A percentile compares a stretch with the other conserved stretches of the same genome.
phyloP scores from a whole-genome alignment of 2,888 invertebrate genomes.

The Aquatica leii region DNA sequence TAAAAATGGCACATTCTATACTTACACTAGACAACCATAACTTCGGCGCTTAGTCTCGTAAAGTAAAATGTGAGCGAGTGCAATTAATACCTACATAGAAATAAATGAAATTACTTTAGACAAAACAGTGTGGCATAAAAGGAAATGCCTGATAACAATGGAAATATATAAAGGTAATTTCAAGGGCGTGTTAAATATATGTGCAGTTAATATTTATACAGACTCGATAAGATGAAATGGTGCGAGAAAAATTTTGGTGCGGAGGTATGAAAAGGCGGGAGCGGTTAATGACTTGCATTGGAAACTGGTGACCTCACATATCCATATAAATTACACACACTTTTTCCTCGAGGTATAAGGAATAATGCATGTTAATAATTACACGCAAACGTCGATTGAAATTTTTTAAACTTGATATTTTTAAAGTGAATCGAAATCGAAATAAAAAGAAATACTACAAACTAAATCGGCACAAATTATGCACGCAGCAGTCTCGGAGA shows the following conservation, averaged over 20 bases:
- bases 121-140: no score
- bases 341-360: slow-evolving; percentile 14
- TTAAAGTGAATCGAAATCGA: slow-evolving; percentile 14
- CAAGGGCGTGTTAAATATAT: no score
- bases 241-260: slow-evolving; percentile 22
- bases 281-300: slow-evolving; percentile 24
- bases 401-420: slow-evolving; percentile 3
- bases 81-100: no score
- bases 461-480: slow-evolving; percentile 43
- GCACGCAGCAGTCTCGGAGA: slow-evolving; percentile 39
- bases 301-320: slow-evolving; percentile 26
- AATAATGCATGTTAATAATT: background rate
- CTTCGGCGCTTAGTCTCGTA: no score
- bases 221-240: slow-evolving; percentile 9
- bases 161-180: no score
- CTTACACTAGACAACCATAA: no score
- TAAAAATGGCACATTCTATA: no score
- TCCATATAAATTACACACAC: slow-evolving; percentile 21
- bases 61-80: no score
- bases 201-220: no score
- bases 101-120: no score
- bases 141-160: no score
- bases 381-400: background rate
- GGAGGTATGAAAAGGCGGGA: slow-evolving; percentile 21
- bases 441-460: slow-evolving; percentile 22